Evolutionary conservation across 2,888 invertebrate species (phyloP).

Genomic region (Eubasilissa splendida): DNA sequence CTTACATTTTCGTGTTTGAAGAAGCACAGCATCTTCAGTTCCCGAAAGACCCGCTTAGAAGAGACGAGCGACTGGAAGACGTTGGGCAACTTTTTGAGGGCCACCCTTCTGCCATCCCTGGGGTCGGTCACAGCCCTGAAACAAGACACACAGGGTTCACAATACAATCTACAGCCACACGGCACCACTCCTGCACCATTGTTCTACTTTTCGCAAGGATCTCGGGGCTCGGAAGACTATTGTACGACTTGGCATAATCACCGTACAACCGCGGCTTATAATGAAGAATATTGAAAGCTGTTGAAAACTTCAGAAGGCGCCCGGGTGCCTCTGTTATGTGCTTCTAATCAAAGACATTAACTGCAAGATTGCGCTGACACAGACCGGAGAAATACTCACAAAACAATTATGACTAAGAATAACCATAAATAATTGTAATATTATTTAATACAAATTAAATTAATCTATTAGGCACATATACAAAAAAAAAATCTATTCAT

Average conservation of each 20-base stretch:
- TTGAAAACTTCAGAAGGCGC: neutral
- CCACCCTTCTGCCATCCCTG: conserved; percentile 96
- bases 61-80: conserved; percentile 99
- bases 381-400: too few species aligned
- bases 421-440: too few species aligned
- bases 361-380: too few species aligned
- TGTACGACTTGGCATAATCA: neutral
- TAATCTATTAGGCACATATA: too few species aligned
- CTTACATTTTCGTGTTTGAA: conserved; percentile 99
- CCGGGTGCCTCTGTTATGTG: neutral
- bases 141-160: conserved; percentile 3
- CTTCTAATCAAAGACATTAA: neutral
- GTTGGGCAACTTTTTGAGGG: conserved; percentile 99
- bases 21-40: conserved; percentile 99
- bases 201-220: too few species aligned
- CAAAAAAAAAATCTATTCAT: too few species aligned
- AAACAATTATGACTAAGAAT: too few species aligned
- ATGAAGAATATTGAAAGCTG: neutral
- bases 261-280: neutral
- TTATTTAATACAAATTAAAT: too few species aligned
- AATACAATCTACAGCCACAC: too few species aligned
- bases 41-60: conserved; percentile 98
- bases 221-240: neutral
- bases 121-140: conserved; percentile 99
- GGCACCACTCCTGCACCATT: too few species aligned